These are phyloP conservation scores for Mus minutoides DNA, from an alignment of 2,797 vertebrate species.

Conservation along the genomic window DNA sequence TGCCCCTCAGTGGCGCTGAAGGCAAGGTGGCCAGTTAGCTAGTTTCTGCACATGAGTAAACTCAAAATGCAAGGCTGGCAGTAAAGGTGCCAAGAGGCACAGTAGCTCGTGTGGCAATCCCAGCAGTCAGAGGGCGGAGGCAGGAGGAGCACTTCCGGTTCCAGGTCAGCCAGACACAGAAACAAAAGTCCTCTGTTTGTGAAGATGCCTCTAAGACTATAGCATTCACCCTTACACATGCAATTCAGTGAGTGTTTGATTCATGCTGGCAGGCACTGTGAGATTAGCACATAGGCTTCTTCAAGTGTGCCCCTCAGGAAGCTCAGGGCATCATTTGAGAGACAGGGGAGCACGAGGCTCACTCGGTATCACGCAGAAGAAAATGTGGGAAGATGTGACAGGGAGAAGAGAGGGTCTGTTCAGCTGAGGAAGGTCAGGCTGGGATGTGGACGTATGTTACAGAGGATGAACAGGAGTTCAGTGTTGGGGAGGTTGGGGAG, in stretches of 20 bases:
- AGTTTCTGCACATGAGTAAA: neutral
- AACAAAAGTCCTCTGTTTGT: neutral
- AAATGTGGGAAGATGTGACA: neutral
- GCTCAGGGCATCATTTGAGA: neutral
- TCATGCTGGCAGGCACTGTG: neutral
- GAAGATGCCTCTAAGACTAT: neutral
- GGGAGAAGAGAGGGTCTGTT: neutral
- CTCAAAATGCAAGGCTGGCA: neutral
- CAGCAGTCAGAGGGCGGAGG: neutral
- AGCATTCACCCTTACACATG: neutral
- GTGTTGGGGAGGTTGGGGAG: accelerated
- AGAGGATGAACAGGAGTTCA: neutral
- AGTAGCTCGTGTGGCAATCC: neutral
- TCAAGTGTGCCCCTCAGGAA: neutral
- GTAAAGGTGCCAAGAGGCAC: neutral
- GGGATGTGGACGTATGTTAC: accelerated
- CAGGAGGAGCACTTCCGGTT: neutral
- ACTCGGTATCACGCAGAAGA: neutral
- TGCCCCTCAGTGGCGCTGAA: neutral
- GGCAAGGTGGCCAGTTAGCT: neutral
- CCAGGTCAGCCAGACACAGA: neutral
- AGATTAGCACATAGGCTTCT: neutral
- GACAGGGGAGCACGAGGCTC: neutral
- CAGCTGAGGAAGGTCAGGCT: neutral
- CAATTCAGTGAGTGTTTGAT: slow-evolving; percentile 3